Conservation (phyloP, 2,797 vertebrate species). For the Cygnus olor region DNA sequence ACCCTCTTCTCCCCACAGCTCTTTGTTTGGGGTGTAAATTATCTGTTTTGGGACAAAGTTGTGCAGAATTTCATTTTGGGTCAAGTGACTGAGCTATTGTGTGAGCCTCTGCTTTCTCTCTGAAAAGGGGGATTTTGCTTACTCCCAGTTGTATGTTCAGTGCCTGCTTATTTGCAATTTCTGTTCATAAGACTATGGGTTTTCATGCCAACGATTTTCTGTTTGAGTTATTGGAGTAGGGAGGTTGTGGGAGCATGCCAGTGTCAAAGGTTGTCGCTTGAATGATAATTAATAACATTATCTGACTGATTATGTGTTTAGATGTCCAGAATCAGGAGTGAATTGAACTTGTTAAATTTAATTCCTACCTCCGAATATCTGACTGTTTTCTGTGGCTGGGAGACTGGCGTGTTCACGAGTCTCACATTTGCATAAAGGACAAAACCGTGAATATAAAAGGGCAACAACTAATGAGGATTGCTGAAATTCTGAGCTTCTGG, state of each 20-base stretch:
- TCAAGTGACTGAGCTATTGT: conserved; percentile 25
- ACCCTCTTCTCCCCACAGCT: neutral
- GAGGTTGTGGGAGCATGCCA: conserved; percentile 69
- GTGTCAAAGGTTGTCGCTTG: conserved; percentile 72
- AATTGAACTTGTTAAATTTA: conserved; percentile 64
- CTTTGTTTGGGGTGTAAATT: conserved; percentile 62
- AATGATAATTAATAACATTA: conserved; percentile 77
- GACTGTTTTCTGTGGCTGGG: neutral
- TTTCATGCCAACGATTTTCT: conserved; percentile 71
- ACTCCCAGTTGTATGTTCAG: conserved; percentile 26
- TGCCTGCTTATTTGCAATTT: conserved; percentile 67
- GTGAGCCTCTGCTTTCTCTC: conserved; percentile 62
- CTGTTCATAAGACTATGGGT: conserved; percentile 56
- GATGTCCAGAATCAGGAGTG: conserved; percentile 68
- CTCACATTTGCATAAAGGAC: conserved; percentile 47
- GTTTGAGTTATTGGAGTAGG: conserved; percentile 69
- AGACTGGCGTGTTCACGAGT: conserved; percentile 32
- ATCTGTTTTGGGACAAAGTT: conserved; percentile 40
- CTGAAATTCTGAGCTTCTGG: conserved; percentile 15
- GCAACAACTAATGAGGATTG: conserved; percentile 53
- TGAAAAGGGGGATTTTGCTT: conserved; percentile 54
- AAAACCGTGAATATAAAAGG: conserved; percentile 49
- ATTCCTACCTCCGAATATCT: conserved; percentile 43
- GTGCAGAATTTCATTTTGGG: conserved; percentile 35
- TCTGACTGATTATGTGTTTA: conserved; percentile 71